Percentiles rank a stretch among this genome's conserved stretches.
phyloP scores from a whole-genome alignment of 2,797 vertebrate genomes.

The Lates japonicus region DNA sequence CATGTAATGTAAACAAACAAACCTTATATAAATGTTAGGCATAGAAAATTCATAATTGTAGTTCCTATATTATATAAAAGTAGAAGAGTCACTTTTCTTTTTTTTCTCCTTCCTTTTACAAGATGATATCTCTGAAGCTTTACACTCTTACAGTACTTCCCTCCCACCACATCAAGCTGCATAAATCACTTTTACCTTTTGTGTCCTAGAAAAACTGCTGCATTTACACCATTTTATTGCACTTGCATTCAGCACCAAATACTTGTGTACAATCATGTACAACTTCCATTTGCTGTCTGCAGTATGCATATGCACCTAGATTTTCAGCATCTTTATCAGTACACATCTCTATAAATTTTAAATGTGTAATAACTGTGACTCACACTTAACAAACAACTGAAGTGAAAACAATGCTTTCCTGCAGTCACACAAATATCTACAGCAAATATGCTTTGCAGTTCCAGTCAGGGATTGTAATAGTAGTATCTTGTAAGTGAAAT shows the following conservation, averaged over 20 bases:
- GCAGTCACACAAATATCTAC: constrained; percentile 46
- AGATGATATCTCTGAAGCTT: constrained; percentile 47
- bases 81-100: constrained; percentile 28
- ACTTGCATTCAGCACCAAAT: constrained; percentile 66
- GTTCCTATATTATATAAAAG: constrained; percentile 37
- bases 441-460: constrained; percentile 54
- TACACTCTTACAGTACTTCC: constrained; percentile 38
- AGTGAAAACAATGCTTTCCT: constrained; percentile 49
- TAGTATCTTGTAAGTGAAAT: constrained; percentile 32
- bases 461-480: constrained; percentile 49
- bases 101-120: constrained; percentile 15
- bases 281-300: constrained; percentile 39
- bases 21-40: constrained; percentile 45
- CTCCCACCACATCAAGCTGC: constrained; percentile 20
- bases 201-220: constrained; percentile 57
- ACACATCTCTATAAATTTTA: constrained; percentile 34
- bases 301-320: constrained; percentile 25
- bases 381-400: constrained; percentile 32
- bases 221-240: constrained; percentile 57
- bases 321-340: constrained; percentile 27
- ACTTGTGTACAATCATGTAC: constrained; percentile 32
- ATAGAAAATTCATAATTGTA: constrained; percentile 45
- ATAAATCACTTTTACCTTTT: constrained; percentile 55
- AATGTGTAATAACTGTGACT: constrained; percentile 52
- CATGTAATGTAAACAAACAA: constrained; percentile 26